A percentile compares a stretch with the other conserved stretches of the same genome.
These are phyloP conservation scores for Lineus longissimus DNA, from an alignment of 1,140 invertebrate genomes.

Conservation along the genomic window DNA sequence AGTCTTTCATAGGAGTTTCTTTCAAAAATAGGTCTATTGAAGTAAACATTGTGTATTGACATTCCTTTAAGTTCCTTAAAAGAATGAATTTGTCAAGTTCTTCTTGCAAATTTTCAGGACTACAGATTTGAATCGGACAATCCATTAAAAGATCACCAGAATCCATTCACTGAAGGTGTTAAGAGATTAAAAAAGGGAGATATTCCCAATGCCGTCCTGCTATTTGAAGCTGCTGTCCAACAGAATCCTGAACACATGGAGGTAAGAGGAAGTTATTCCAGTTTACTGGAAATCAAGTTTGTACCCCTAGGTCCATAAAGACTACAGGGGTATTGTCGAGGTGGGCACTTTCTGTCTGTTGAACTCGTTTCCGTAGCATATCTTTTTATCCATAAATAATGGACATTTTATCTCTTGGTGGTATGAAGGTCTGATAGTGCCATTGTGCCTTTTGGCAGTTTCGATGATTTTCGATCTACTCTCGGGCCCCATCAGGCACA, in stretches of 20 bases:
- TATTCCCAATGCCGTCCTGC: conserved; percentile 88
- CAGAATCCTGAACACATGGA: conserved; percentile 75
- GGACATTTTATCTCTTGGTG: neutral
- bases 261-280: conserved; percentile 62
- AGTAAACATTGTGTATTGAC: too few species aligned
- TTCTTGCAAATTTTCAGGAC: conserved; percentile 61
- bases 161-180: conserved; percentile 83
- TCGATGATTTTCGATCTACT: too few species aligned
- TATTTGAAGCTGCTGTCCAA: conserved; percentile 93
- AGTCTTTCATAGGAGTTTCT: too few species aligned
- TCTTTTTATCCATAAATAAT: neutral
- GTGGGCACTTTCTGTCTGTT: neutral
- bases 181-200: conserved; percentile 78
- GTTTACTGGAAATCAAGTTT: neutral
- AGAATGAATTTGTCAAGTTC: too few species aligned
- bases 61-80: too few species aligned
- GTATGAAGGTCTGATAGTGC: too few species aligned
- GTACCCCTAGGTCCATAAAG: neutral
- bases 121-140: conserved; percentile 85
- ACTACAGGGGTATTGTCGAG: too few species aligned
- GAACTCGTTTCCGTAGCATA: neutral
- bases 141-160: conserved; percentile 70
- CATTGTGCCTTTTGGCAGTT: too few species aligned
- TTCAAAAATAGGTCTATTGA: too few species aligned
- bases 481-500: too few species aligned